A percentile compares a stretch with the other conserved stretches of the same genome.
These are phyloP conservation scores for Danionella cerebrum DNA, from an alignment of 2,113 vertebrate species.

Conservation along the genomic window DNA sequence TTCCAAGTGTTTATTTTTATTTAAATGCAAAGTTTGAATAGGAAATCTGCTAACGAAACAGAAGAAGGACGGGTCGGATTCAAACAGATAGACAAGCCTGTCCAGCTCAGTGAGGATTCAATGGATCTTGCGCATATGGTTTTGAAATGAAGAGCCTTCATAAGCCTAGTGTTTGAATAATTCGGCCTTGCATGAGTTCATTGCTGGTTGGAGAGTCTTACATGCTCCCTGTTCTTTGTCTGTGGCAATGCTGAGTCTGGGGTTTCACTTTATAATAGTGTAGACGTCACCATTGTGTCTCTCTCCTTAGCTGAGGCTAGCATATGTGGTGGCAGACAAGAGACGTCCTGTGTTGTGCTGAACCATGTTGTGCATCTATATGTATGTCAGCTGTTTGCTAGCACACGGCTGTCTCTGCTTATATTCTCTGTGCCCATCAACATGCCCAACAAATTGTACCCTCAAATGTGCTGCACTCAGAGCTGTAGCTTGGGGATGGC, in stretches of 20 bases:
- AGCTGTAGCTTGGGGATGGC: background rate
- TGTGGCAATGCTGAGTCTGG: background rate
- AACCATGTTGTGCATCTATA: background rate
- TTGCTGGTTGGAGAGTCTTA: background rate
- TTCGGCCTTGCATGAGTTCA: background rate
- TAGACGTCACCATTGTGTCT: background rate
- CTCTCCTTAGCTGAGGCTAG: conserved; percentile 4
- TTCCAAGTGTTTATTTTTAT: conserved; percentile 63
- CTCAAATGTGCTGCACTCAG: background rate
- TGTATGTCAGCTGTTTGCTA: conserved; percentile 14
- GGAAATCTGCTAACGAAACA: conserved; percentile 60
- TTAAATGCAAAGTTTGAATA: conserved; percentile 72
- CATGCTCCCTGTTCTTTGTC: background rate
- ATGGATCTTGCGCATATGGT: background rate
- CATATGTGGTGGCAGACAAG: conserved; percentile 26
- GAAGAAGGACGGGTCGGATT: conserved; percentile 41
- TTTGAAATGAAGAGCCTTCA: background rate
- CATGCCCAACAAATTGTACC: background rate
- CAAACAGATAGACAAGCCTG: conserved; percentile 47
- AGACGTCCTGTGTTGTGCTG: background rate
- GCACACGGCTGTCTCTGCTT: conserved; percentile 13
- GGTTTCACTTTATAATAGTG: background rate
- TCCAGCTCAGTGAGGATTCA: background rate
- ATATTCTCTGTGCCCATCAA: background rate
- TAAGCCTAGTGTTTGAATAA: background rate